Base-by-base conservation (phyloP, 1,140 invertebrate species). In the Papilio polytes region DNA sequence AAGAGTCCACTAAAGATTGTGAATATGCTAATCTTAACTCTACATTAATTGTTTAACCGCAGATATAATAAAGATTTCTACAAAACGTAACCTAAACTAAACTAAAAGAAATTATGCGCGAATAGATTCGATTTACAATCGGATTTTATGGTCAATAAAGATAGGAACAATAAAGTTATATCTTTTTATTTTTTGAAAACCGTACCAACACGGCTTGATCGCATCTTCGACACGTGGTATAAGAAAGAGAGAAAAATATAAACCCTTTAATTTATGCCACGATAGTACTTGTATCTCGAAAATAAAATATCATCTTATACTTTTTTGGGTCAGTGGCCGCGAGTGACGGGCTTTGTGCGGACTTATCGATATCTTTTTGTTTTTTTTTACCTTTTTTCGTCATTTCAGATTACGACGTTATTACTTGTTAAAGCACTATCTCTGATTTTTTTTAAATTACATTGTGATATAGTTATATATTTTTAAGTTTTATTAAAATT, bases 221-320 rank as follows among this genome's bases (percentile, higher is more conserved):
- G 86, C 87, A 87, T 87, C 86, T 85, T 82, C 87, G 89, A 94
- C 92, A 94, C 93, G 92, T 94, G 93, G 92, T 88, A 86, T 85
- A 81, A 91, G 89, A 94, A 90, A 94, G 89, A 91, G 90, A 93
- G 88, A 92, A 93, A 90, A 94, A 92, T 93, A 94, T 91, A 93
- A 94, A 18, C 86, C 89, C 91, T 93, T 92, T 94, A 94, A 94
- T 94, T 94, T 94, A 94, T 94, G 88, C 93, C 92, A 91, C 90
- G 92, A 94, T 94, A 94, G 90, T 92, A 92, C 89, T 92, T 90
- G 89, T 90, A 94, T 94, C 91, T 94, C 87, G 91, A 94, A 94
- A 93, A 94, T 93, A 94, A 94, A 94, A 92, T 94, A 93, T 92
- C 88, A 87, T 84, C 84, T 86, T 87, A 87, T 91, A 92, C 88